Evolutionary conservation across 1,140 invertebrate genomes (phyloP).

Genomic region (Drosophila ohnishii): DNA sequence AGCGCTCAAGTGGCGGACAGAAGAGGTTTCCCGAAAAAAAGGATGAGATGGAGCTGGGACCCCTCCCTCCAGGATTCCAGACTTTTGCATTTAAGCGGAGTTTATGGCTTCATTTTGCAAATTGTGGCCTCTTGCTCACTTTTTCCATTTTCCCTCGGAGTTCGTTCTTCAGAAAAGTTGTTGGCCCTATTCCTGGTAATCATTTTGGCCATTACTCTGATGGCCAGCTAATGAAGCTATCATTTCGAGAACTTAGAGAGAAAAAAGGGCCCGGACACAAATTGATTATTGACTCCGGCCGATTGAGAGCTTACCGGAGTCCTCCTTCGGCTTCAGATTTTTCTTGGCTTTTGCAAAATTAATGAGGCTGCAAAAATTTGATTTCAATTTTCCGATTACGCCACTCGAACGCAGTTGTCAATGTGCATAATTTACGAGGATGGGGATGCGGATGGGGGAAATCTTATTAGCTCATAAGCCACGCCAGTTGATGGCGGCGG

Average conservation of each 20-base stretch:
- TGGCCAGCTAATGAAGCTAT: conserved; percentile 69
- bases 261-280: conserved; percentile 12
- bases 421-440: conserved; percentile 67
- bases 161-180: conserved; percentile 9
- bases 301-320: conserved; percentile 16
- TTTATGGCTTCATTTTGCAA: conserved; percentile 64
- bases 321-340: conserved; percentile 5
- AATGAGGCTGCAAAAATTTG: conserved; percentile 76
- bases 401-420: conserved; percentile 50
- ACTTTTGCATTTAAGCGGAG: conserved; percentile 65
- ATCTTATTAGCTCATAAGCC: conserved; percentile 71
- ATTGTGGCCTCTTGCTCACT: conserved; percentile 40
- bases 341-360: conserved; percentile 42
- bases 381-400: conserved; percentile 75
- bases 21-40: conserved; percentile 10
- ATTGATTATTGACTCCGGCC: conserved; percentile 38
- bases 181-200: conserved; percentile 38
- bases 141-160: conserved; percentile 35
- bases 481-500: conserved; percentile 34
- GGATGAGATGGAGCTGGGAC: not conserved
- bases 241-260: conserved; percentile 47
- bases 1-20: conserved; percentile 68
- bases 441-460: conserved; percentile 31
- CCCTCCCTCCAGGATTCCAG: conserved; percentile 10
- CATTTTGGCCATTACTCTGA: conserved; percentile 59